phyloP scores from a whole-genome alignment of 23 tunicate species.

The Trididemnum clinides region DNA sequence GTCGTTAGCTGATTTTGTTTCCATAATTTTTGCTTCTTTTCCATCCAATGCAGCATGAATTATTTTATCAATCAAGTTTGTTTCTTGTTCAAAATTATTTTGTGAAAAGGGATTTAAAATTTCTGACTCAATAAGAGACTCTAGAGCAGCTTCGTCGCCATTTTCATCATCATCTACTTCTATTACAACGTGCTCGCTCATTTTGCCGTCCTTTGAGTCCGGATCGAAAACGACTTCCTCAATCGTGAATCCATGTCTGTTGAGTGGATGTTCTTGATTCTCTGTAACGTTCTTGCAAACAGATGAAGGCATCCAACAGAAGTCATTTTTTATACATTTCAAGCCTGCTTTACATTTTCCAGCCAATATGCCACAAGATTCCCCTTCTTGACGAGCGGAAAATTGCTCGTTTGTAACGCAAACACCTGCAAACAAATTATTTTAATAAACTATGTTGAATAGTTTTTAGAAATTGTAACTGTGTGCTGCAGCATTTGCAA shows the following conservation, averaged over 20 bases:
- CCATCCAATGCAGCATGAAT: neutral
- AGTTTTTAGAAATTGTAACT: neutral
- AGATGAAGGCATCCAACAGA: neutral
- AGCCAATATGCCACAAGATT: slow-evolving; percentile 3
- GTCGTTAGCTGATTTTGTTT: neutral
- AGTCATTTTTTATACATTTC: neutral
- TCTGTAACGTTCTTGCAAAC: neutral
- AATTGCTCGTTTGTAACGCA: slow-evolving; percentile 35
- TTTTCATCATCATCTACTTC: neutral
- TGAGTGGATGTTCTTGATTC: neutral
- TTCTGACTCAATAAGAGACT: neutral
- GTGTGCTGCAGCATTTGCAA: neutral
- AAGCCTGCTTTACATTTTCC: slow-evolving; percentile 24
- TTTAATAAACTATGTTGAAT: too few relatives aligned
- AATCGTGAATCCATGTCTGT: neutral
- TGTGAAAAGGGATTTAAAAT: neutral
- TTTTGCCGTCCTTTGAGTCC: neutral
- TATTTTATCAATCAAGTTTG: neutral
- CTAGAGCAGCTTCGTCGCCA: neutral
- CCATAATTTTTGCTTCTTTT: neutral
- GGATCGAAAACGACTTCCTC: neutral
- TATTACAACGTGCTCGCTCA: neutral
- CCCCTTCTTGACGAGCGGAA: slow-evolving; percentile 9
- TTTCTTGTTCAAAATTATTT: neutral
- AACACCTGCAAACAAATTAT: too few relatives aligned